A percentile compares a stretch with the other conserved stretches of the same genome.
Conservation (phyloP, 2,888 invertebrate species). For the Cactoblastis cactorum region DNA sequence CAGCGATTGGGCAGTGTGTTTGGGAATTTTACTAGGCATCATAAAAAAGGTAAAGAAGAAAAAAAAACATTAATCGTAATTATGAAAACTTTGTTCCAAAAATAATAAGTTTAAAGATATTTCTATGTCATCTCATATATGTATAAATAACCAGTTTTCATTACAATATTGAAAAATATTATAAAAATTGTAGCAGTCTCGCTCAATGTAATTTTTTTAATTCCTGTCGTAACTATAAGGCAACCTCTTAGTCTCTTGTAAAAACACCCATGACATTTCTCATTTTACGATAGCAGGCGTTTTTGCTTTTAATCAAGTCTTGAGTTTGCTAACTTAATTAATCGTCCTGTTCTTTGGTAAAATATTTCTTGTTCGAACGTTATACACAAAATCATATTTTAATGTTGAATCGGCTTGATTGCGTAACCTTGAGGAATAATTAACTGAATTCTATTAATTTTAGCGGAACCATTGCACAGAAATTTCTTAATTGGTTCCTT, state of each 20-base stretch:
- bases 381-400: not conserved
- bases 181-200: too few relatives aligned
- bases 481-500: too few relatives aligned
- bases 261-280: not conserved
- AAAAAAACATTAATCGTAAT: too few relatives aligned
- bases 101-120: too few relatives aligned
- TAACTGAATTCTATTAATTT: constrained; percentile 4
- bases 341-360: not conserved
- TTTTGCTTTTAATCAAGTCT: not conserved
- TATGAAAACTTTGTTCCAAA: too few relatives aligned
- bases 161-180: too few relatives aligned
- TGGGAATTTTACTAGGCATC: constrained; percentile 71
- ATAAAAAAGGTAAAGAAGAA: constrained; percentile 58
- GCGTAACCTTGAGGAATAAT: not conserved
- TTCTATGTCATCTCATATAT: too few relatives aligned
- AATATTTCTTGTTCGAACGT: not conserved
- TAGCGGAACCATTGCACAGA: not conserved
- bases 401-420: constrained; percentile 5
- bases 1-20: constrained; percentile 70
- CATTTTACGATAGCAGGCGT: not conserved
- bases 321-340: not conserved
- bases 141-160: too few relatives aligned
- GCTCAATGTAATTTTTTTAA: too few relatives aligned
- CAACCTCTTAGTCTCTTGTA: too few relatives aligned
- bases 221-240: too few relatives aligned